phyloP scores from a whole-genome alignment of 2,888 invertebrate genomes.

The Diarsia brunnea region DNA sequence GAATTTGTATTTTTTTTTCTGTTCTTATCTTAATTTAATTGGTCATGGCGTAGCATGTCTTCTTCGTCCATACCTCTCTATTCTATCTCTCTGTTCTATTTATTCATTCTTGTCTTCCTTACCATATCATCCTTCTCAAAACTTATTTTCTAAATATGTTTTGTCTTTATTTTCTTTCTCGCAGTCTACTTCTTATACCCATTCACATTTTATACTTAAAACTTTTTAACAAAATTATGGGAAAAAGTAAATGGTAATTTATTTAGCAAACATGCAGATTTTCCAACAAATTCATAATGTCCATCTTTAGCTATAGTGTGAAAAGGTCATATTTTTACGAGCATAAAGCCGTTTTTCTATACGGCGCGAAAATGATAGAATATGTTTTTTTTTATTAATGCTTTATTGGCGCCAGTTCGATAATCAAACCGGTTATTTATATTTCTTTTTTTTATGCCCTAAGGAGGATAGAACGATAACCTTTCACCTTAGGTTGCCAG shows the following conservation, averaged over 20 bases:
- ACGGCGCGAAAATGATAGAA: conserved; percentile 38
- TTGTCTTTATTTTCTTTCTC: too few species aligned
- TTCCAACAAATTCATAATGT: background rate
- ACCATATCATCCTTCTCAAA: background rate
- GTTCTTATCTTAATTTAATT: background rate
- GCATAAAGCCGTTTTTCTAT: conserved; percentile 16
- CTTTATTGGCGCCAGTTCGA: conserved; percentile 36
- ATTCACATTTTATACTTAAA: background rate
- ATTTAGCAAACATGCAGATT: background rate
- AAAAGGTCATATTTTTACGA: conserved; percentile 18
- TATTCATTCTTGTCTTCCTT: too few species aligned
- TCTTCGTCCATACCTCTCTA: background rate
- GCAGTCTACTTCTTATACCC: background rate
- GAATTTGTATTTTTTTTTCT: background rate
- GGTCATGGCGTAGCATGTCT: background rate
- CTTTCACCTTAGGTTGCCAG: conserved; percentile 21
- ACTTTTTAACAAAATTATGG: background rate
- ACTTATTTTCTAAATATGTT: too few species aligned
- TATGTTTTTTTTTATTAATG: conserved; percentile 11
- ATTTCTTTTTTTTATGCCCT: conserved; percentile 24
- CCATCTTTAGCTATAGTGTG: background rate
- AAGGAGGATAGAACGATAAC: conserved; percentile 25
- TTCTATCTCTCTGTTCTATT: too few species aligned
- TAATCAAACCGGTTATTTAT: conserved; percentile 35
- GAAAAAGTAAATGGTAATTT: background rate